These are phyloP conservation scores for Aproaerema taeniolella DNA, from an alignment of 2,888 invertebrate genomes.

Conservation along the genomic window DNA sequence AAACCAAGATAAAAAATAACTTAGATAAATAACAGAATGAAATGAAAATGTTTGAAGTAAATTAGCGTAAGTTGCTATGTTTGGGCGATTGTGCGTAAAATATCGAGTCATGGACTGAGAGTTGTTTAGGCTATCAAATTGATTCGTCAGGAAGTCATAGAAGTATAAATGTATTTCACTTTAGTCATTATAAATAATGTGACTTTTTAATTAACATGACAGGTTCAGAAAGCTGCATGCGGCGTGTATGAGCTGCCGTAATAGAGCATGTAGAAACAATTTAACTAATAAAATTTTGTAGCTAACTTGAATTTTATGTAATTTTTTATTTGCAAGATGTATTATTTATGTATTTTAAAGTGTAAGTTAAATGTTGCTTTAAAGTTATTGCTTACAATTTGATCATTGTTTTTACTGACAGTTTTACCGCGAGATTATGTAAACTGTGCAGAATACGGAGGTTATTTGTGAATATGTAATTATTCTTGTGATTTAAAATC, in stretches of 20 bases:
- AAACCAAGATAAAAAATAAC: no score
- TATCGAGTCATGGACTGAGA: constrained; percentile 58
- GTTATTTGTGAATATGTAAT: constrained; percentile 78
- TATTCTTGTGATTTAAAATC: constrained; percentile 77
- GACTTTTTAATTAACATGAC: constrained; percentile 36
- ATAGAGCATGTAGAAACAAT: constrained; percentile 66
- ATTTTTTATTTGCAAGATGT: constrained; percentile 73
- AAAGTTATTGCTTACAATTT: constrained; percentile 67
- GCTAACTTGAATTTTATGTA: constrained; percentile 75
- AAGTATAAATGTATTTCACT: constrained; percentile 45
- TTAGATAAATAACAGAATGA: no score
- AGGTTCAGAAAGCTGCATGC: constrained; percentile 34
- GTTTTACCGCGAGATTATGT: constrained; percentile 61
- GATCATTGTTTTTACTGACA: constrained; percentile 66
- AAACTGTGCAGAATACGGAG: constrained; percentile 55
- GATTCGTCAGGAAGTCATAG: constrained; percentile 37
- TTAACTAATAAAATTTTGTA: constrained; percentile 65
- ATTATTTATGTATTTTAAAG: constrained; percentile 75
- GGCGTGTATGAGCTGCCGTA: constrained; percentile 40
- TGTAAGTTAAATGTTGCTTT: constrained; percentile 75
- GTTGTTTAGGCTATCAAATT: constrained; percentile 39
- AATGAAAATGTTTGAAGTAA: no score
- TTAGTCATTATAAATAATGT: constrained; percentile 24
- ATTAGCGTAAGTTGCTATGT: constrained; percentile 41
- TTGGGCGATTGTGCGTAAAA: constrained; percentile 34